These are phyloP conservation scores for Aleiodes leptofemur DNA, from an alignment of 2,888 invertebrate genomes.

Conservation along the genomic window DNA sequence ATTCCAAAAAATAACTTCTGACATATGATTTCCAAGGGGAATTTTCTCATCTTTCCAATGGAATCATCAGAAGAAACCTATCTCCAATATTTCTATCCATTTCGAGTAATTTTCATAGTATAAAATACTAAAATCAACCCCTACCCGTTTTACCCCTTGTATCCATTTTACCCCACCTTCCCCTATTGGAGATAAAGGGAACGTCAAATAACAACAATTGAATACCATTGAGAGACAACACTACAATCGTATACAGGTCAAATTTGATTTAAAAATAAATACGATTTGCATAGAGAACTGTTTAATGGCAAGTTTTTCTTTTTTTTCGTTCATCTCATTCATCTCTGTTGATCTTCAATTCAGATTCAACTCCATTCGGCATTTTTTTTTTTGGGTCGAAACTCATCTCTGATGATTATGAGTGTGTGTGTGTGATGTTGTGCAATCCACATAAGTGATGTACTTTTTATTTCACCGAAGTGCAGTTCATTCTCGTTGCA, in stretches of 20 bases:
- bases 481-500: slow-evolving; percentile 68
- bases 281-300: no score
- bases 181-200: neutral
- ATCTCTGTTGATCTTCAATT: slow-evolving; percentile 13
- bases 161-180: no score
- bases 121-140: no score
- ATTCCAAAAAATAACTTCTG: no score
- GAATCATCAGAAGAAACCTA: no score
- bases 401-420: slow-evolving; percentile 32
- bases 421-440: slow-evolving; percentile 11
- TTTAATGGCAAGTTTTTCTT: no score
- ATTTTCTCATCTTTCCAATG: no score
- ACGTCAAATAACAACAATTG: neutral
- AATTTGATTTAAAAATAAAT: slow-evolving; percentile 5
- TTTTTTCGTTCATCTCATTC: neutral
- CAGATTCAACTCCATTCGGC: slow-evolving; percentile 16
- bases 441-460: slow-evolving; percentile 34
- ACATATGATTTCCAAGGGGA: no score
- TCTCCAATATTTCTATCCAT: no score
- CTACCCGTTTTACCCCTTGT: no score
- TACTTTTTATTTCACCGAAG: slow-evolving; percentile 44
- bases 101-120: no score
- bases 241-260: neutral
- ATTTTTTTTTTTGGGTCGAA: slow-evolving; percentile 26
- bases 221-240: neutral